Percentiles rank a stretch among this genome's conserved stretches.
Conservation (phyloP, 2,888 invertebrate species). For the Strigamia maritima region DNA sequence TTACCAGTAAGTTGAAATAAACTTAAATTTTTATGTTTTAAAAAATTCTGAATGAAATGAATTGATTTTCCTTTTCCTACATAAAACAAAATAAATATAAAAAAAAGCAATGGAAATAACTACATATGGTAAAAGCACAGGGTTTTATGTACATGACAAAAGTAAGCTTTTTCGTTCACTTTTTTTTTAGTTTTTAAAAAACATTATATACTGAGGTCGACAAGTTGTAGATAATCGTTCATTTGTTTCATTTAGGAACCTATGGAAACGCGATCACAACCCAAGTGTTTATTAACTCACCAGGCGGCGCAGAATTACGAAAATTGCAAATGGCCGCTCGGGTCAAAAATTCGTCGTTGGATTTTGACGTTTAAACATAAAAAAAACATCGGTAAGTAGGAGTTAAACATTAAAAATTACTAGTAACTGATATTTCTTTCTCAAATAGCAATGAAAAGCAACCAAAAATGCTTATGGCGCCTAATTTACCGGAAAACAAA, state of each 20-base stretch:
- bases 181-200: no score
- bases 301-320: not conserved
- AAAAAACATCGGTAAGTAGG: no score
- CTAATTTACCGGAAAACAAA: no score
- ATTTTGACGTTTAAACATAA: no score
- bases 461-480: no score
- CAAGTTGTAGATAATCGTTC: not conserved
- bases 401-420: no score
- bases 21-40: not conserved
- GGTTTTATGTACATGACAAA: constrained; percentile 2
- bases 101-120: not conserved
- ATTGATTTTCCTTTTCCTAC: not conserved
- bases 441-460: no score
- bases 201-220: not conserved
- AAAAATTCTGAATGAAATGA: not conserved
- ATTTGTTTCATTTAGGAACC: constrained; percentile 2
- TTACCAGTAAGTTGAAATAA: not conserved
- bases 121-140: constrained; percentile 1
- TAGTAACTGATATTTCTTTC: no score
- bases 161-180: constrained; percentile 11
- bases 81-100: not conserved
- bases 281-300: not conserved
- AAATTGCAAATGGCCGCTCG: not conserved
- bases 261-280: not conserved
- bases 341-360: no score